phyloP scores from a whole-genome alignment of 2,888 invertebrate species.

The Ctena decussata region DNA sequence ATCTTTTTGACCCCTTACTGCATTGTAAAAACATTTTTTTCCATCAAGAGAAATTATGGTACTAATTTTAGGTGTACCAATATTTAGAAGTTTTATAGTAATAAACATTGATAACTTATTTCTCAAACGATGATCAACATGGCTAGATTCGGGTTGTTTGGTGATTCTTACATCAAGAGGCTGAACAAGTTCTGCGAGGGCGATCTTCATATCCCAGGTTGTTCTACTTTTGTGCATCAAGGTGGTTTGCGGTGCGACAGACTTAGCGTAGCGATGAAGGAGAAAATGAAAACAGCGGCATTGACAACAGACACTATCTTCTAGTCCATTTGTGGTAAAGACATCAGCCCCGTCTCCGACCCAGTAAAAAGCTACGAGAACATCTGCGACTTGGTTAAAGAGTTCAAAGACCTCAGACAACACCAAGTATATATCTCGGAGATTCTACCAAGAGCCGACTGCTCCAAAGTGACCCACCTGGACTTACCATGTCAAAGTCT shows the following conservation, averaged over 20 bases:
- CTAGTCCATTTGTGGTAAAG: background rate
- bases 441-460: background rate
- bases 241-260: background rate
- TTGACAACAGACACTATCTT: background rate
- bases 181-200: background rate
- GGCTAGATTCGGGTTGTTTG: background rate
- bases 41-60: background rate
- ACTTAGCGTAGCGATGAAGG: background rate
- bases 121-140: no score
- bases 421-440: background rate
- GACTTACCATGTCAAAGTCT: background rate
- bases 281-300: background rate
- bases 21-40: no score
- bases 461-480: background rate
- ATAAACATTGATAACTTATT: background rate
- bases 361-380: background rate
- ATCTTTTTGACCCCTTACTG: no score
- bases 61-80: no score
- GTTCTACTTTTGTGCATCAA: background rate
- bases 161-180: constrained; percentile 4
- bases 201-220: background rate
- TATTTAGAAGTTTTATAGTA: no score
- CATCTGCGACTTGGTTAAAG: background rate
- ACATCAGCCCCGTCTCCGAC: background rate
- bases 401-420: background rate